Base-by-base conservation (phyloP, 2,113 vertebrate genomes). In the Glareola pratincola region DNA sequence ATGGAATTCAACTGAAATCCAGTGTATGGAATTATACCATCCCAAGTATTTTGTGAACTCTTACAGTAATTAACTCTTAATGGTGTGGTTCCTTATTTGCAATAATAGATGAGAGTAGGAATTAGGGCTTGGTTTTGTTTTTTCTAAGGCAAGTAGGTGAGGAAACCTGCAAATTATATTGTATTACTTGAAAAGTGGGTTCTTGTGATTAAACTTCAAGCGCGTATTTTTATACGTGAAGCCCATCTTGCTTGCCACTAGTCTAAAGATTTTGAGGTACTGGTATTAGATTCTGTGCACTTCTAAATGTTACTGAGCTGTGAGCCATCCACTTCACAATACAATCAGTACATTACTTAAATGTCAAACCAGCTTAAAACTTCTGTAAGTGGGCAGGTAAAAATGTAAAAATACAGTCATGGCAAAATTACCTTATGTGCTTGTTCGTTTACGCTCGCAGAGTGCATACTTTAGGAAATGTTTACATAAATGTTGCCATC, bases 391-490 rank as follows among this genome's bases (percentile, higher is more conserved):
- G 88, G 84, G 85, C 96, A 92, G 97, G 95, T 97, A 92, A 98
- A 97, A 97, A 97, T 92, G 96, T 97, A 96, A 97, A 82, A 72
- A 36, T 41, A 26, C 66, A 94, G 69, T 51, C 69, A 53, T 90
- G 91, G 77, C 94, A 91, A 97, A 97, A 83, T 64, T 80, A 81
- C 96, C 57, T 69, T 23, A 77, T 14, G 5, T 79, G 92, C 69
- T 96, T 96, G 97, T 91, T 76, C 7, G 34, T 96, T 97, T 96
- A 88, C 77, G 97, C 91, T 96, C 96, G 82, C 97, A 98, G 97
- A 98, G 59, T 91, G 53, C 97, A 45, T 95, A 95, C 64, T 78
- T 97, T 96, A 98, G 96, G 85, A 97, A 87, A 85, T 66, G 82
- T 85, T 92, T 95, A 54, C 94, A 91, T 73, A 67, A 94, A 76